These are phyloP conservation scores for Eira barbara DNA, from an alignment of 2,113 vertebrate genomes.

Conservation along the genomic window DNA sequence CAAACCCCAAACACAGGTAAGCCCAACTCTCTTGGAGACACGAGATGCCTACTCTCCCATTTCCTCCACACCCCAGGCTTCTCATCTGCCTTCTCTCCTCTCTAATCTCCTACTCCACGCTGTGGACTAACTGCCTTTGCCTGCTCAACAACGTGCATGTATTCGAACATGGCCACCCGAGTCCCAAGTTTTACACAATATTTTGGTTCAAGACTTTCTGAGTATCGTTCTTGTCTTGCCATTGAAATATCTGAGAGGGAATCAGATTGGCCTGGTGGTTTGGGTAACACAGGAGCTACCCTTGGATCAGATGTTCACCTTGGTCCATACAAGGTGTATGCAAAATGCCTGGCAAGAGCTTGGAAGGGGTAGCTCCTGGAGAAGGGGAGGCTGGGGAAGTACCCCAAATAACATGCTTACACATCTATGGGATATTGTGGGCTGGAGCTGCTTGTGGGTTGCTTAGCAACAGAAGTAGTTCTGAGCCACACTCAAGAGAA, in stretches of 20 bases:
- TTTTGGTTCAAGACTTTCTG: background rate
- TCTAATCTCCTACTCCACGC: background rate
- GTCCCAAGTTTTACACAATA: background rate
- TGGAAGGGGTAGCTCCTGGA: background rate
- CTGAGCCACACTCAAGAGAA: constrained; percentile 47
- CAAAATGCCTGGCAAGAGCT: background rate
- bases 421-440: background rate
- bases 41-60: fast-evolving
- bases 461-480: constrained; percentile 70
- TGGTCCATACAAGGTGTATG: background rate
- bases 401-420: background rate
- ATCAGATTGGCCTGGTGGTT: background rate
- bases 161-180: background rate
- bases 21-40: background rate
- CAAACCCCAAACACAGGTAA: background rate
- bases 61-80: background rate
- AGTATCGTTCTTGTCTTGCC: background rate
- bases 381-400: background rate
- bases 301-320: background rate
- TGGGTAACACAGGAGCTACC: background rate
- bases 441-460: constrained; percentile 49
- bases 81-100: background rate
- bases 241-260: background rate
- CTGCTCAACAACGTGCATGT: background rate
- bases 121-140: background rate